Conservation (phyloP, 1,140 invertebrate genomes). For the Zaprionus camerounensis region DNA sequence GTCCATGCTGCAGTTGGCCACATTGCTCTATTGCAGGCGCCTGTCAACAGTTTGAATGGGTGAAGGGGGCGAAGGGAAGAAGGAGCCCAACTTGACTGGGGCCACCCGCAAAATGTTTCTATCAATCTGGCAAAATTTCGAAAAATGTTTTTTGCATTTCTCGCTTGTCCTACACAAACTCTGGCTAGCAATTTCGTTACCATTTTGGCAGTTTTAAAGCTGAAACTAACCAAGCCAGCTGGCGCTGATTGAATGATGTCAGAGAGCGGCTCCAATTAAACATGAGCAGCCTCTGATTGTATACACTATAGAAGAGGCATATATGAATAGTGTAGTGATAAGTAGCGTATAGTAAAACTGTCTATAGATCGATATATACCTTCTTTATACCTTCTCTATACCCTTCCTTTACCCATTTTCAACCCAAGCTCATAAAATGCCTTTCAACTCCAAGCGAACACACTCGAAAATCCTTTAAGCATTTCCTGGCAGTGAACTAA, state of each 20-base stretch:
- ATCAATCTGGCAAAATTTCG: not conserved
- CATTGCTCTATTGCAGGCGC: slow-evolving; percentile 30
- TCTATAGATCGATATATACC: too few species aligned
- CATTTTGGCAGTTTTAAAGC: slow-evolving; percentile 1
- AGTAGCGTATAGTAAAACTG: too few species aligned
- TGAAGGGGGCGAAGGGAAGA: not conserved
- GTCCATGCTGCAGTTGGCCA: not conserved
- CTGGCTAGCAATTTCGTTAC: not conserved
- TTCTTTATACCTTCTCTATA: not conserved
- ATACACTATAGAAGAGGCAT: not conserved
- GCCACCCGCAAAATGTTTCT: slow-evolving; percentile 3
- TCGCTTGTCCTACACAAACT: not conserved
- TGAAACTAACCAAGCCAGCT: not conserved
- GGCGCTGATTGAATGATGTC: not conserved
- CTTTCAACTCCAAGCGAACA: not conserved
- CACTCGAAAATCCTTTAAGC: not conserved
- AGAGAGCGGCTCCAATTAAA: not conserved
- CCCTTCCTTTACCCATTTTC: not conserved
- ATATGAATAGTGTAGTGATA: too few species aligned
- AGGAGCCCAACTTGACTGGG: not conserved
- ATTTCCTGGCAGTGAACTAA: not conserved
- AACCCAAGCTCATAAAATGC: not conserved
- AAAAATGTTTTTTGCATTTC: not conserved
- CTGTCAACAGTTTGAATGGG: slow-evolving; percentile 13
- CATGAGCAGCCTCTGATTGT: not conserved